Percentiles rank a stretch among this genome's conserved stretches.
Evolutionary conservation across 64 coral and sea anemone species (phyloP).

Genomic region (Trachythela sp.): DNA sequence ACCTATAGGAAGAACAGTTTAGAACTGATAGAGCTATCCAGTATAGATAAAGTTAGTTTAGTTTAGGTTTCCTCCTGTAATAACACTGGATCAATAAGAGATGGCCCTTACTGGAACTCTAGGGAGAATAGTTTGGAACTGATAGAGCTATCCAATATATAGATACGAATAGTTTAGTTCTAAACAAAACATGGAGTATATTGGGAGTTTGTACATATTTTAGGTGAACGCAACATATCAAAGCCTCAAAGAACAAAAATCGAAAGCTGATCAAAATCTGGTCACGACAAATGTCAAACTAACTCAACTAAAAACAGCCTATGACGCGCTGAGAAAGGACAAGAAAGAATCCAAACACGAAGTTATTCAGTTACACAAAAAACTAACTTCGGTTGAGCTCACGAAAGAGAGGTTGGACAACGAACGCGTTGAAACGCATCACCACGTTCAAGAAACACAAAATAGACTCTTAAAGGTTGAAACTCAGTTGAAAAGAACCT

Average conservation of each 20-base stretch:
- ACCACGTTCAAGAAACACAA: neutral
- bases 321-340: neutral
- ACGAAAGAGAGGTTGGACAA: neutral
- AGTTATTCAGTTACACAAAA: neutral
- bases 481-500: neutral
- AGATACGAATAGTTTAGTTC: neutral
- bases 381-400: neutral
- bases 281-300: neutral
- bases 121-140: too few species aligned
- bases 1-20: too few species aligned
- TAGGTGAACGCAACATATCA: neutral
- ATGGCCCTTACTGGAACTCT: too few species aligned
- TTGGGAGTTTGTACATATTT: neutral
- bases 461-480: neutral
- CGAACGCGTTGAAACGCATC: neutral
- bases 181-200: too few species aligned
- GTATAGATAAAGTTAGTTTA: neutral
- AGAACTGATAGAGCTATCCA: neutral
- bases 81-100: too few species aligned
- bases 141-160: too few species aligned
- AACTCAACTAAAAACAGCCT: neutral
- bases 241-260: neutral
- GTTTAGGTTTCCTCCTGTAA: too few species aligned
- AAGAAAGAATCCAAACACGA: constrained; percentile 1
- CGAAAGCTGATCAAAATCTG: neutral